Evolutionary conservation across 1,140 invertebrate species (phyloP), one percentile per base, ranked within the genome.

Genomic region (Drosophila albomicans): DNA sequence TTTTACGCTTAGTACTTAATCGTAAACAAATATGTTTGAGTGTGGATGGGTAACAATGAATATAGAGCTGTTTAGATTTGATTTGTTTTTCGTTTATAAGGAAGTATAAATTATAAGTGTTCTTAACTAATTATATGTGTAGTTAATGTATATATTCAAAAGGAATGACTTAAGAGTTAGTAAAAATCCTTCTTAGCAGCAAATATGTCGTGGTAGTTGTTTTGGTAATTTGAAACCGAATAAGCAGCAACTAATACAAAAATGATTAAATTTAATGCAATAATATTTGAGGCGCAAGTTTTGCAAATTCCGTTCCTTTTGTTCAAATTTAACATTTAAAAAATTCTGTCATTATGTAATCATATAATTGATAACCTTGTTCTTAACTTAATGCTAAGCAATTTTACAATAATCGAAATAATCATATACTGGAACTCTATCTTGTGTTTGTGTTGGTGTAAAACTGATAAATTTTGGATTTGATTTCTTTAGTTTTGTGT

Each of bases 101-200:
- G 45, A 51, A 54, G 58, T 63, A 69, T 63, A 66, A 72, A 72
- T 72, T 65, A 71, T 61, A 68, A 71, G 49, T 74, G 69, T 52
- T 56, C 75, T 67, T 84, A 70, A 81, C 82, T 88, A 73, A 89
- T 81, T 75, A 78, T 75, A 79, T 82, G 68, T 70, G 46, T 79
- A 67, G 74, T 52, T 66, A n/a, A 38, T 75, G 25, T 75, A 38
- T 74, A 43, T 70, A 75, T 57, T 75, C 76, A 84, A 87, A 81
- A 88, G 84, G 84, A 88, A 88, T 88, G 84, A 88, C 84, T 88
- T 88, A 88, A 89, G 80, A 87, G 85, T 84, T 87, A 88, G 84
- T 84, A 73, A 81, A 88, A 84, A 69, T 88, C 56, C 67, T 67
- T 71, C 84, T 89, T 88, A 88, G 84, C 78, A 84, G 81, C 84